phyloP scores from a whole-genome alignment of 1,140 invertebrate genomes.

The Anoplolepis gracilipes region DNA sequence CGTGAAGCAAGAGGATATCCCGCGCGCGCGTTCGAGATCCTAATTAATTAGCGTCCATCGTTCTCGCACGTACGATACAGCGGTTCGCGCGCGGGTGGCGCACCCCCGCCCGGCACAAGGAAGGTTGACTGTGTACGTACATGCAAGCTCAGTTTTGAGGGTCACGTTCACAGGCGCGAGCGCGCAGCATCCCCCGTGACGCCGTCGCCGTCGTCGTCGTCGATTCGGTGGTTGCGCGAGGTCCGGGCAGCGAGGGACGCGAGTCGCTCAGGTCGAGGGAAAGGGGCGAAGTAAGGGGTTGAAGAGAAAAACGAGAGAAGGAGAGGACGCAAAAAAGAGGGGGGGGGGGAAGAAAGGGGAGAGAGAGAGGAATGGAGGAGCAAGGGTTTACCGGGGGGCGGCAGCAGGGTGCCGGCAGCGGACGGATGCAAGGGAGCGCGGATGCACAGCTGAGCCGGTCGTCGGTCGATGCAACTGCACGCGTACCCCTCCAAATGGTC shows the following conservation, averaged over 20 bases:
- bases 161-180: conserved; percentile 83
- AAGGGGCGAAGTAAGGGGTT: conserved; percentile 41
- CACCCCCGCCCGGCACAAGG: neutral
- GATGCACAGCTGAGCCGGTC: conserved; percentile 82
- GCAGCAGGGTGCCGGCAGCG: neutral
- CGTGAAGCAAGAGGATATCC: conserved; percentile 12
- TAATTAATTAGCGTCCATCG: conserved; percentile 54
- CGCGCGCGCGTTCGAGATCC: neutral
- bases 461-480: conserved; percentile 82
- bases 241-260: conserved; percentile 76
- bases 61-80: conserved; percentile 26
- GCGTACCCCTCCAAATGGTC: conserved; percentile 66
- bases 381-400: conserved; percentile 40
- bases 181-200: conserved; percentile 78
- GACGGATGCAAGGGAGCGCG: conserved; percentile 51
- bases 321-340: neutral
- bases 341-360: conserved; percentile 43
- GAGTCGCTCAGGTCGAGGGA: conserved; percentile 39
- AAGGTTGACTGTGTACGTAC: conserved; percentile 64
- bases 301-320: conserved; percentile 9
- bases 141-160: conserved; percentile 81
- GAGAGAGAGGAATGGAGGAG: conserved; percentile 48
- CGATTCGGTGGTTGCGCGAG: conserved; percentile 83
- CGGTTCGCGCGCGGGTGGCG: conserved; percentile 11
- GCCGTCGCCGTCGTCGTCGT: conserved; percentile 66